Evolutionary conservation across 1,140 invertebrate species (phyloP), one percentile per base, ranked within the genome.

Genomic region (Tachypleus tridentatus): DNA sequence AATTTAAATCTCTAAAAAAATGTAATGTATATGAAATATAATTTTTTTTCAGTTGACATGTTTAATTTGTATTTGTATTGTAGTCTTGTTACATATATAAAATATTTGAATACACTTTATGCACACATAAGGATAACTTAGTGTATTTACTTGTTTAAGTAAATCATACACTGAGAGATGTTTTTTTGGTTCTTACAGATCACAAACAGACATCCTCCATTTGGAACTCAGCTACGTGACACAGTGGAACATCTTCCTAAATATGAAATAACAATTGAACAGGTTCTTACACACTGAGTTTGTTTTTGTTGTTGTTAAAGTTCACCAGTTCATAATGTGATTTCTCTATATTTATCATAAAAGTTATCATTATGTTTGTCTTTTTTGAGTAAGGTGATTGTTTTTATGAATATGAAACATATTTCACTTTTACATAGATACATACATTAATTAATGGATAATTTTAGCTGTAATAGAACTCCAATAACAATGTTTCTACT

Each of bases 161-260:
- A 64, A 62, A 50, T 58, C 3, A 48, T n/a, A 47, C 57, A 47
- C 47, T 51, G n/a, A 3, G 4, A 51, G 9, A 48, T 51, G 52
- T 51, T 63, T 51, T 63, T 51, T 47, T 60, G 52, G 57, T 57
- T 64, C 62, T 69, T 67, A 9, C 69, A 80, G 78, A 78, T 80
- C 67, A 71, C 77, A 4, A 80, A 80, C 70, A 70, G 80, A 62
- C 76, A 80, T 63, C 78, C 80, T 62, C 80, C 80, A 60, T 82
- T 82, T 75, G 81, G 81, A 47, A 80, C 77, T 64, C 71, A 73
- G 53, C 57, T 81, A 8, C 70, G 69, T 57, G 75, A 78, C 51
- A 69, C 71, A 62, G 74, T 78, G 47, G 61, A 63, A 4, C 62
- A 69, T 49, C 70, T 81, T 48, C 80, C 80, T 5, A 76, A 76